A percentile compares a stretch with the other conserved stretches of the same genome.
Evolutionary conservation across 2,113 vertebrate species (phyloP).

Genomic region (Pseudorectes ferrugineus): DNA sequence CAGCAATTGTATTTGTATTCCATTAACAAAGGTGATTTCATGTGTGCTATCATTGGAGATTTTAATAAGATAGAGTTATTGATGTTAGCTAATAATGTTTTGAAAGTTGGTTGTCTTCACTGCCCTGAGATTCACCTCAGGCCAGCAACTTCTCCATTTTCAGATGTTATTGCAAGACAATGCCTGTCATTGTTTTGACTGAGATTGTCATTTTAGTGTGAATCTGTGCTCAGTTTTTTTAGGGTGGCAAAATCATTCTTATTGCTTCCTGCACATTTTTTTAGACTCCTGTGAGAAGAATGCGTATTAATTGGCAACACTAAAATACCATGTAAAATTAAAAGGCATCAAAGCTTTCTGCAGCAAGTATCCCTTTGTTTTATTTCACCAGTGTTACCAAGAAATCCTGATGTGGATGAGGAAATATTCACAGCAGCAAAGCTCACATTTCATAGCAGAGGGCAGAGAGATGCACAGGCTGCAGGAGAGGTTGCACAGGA

Average conservation of each 20-base stretch:
- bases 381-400: background rate
- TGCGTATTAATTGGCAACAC: background rate
- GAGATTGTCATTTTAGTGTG: conserved; percentile 31
- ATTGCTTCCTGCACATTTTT: background rate
- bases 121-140: conserved; percentile 63
- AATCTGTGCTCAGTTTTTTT: background rate
- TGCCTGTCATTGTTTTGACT: conserved; percentile 43
- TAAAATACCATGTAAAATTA: background rate
- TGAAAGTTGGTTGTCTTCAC: conserved; percentile 44
- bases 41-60: conserved; percentile 41
- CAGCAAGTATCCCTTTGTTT: background rate
- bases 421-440: background rate
- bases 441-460: background rate
- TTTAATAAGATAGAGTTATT: conserved; percentile 49
- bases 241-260: background rate
- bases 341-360: background rate
- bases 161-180: conserved; percentile 58
- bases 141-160: conserved; percentile 64
- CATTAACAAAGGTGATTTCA: conserved; percentile 53
- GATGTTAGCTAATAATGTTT: conserved; percentile 42
- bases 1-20: conserved; percentile 29
- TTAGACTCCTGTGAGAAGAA: background rate
- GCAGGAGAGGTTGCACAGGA: background rate
- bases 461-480: background rate
- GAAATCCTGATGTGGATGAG: background rate